phyloP scores from a whole-genome alignment of 2,797 vertebrate genomes.

The Sebastes variabilis region DNA sequence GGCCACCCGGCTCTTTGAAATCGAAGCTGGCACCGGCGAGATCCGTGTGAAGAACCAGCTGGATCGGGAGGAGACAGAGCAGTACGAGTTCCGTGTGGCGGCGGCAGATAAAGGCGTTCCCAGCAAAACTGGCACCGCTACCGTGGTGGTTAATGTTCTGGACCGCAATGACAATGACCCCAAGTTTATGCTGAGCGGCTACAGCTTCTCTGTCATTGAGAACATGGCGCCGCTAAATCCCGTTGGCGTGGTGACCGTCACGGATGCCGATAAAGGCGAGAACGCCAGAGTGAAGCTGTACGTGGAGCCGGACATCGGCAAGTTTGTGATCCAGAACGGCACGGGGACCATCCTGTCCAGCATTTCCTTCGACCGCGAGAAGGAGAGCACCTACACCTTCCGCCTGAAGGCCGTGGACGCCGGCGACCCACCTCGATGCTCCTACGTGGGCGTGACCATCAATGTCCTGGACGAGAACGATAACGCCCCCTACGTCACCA shows the following conservation, averaged over 20 bases:
- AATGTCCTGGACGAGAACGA: constrained; percentile 98
- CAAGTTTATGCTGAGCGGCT: constrained; percentile 95
- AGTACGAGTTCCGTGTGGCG: constrained; percentile 91
- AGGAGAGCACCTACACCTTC: constrained; percentile 97
- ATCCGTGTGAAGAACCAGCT: constrained; percentile 90
- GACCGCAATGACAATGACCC: constrained; percentile 99
- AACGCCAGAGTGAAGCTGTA: constrained; percentile 90
- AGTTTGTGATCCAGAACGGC: constrained; percentile 97
- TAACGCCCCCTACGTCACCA: constrained; percentile 95
- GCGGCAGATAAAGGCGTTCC: constrained; percentile 93
- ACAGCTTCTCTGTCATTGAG: constrained; percentile 97
- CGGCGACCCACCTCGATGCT: constrained; percentile 92
- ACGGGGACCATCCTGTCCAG: constrained; percentile 96
- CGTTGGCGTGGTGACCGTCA: constrained; percentile 96
- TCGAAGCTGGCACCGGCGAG: constrained; percentile 88
- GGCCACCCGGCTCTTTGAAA: constrained; percentile 87
- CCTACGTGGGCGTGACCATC: constrained; percentile 96
- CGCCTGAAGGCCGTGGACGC: constrained; percentile 93
- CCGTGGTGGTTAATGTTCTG: constrained; percentile 90
- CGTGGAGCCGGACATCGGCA: constrained; percentile 95
- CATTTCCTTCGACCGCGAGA: constrained; percentile 97
- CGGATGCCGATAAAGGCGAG: constrained; percentile 92
- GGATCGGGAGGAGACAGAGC: constrained; percentile 91
- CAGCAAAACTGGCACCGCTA: constrained; percentile 92
- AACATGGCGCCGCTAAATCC: constrained; percentile 95